Conservation (phyloP, 1,140 invertebrate genomes). For the Grapholita molesta region DNA sequence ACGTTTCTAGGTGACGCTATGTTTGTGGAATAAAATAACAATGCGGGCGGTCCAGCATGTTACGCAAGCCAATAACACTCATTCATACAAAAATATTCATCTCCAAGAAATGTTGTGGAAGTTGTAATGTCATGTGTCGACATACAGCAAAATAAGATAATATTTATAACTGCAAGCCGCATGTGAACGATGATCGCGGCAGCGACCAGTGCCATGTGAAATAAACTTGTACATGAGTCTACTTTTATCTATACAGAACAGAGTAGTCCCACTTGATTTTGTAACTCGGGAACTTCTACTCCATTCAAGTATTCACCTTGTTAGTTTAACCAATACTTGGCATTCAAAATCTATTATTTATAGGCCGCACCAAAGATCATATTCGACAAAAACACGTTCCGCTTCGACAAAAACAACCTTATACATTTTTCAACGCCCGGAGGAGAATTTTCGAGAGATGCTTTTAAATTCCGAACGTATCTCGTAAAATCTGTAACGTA, state of each 20-base stretch:
- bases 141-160: background rate
- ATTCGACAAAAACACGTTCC: constrained; percentile 6
- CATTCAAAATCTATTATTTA: constrained; percentile 7
- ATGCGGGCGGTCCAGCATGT: no score
- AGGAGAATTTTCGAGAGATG: background rate
- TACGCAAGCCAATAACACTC: no score
- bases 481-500: constrained; percentile 6
- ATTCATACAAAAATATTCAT: background rate
- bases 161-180: constrained; percentile 19
- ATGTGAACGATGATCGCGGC: constrained; percentile 23
- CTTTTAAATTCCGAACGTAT: constrained; percentile 14
- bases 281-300: background rate
- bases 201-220: no score
- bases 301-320: background rate
- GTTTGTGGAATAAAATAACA: no score
- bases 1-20: no score
- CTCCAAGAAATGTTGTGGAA: background rate
- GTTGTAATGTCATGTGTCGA: background rate
- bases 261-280: background rate
- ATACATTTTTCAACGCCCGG: constrained; percentile 17
- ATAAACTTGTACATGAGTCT: background rate
- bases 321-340: background rate
- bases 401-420: background rate
- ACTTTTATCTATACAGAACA: background rate
- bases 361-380: background rate